Percentiles rank a stretch among this genome's conserved stretches.
phyloP scores from a whole-genome alignment of 2,888 invertebrate genomes.

The Lasioglossum figueresi region DNA sequence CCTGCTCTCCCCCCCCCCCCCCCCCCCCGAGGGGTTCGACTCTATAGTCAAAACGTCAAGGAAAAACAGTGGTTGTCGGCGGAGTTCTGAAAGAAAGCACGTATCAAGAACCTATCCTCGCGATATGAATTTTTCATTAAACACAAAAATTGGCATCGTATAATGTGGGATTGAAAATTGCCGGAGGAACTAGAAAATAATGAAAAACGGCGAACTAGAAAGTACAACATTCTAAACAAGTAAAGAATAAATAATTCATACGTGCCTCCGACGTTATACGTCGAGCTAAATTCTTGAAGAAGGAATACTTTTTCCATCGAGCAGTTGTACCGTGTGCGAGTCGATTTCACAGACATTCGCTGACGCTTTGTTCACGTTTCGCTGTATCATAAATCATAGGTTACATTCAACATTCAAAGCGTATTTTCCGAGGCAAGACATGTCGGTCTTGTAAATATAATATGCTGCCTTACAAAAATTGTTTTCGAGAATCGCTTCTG shows the following conservation, averaged over 20 bases:
- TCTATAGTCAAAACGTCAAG: not conserved
- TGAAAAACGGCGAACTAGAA: not conserved
- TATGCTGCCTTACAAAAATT: not conserved
- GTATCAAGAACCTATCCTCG: not conserved
- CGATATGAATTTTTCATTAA: not conserved
- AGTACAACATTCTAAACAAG: not conserved
- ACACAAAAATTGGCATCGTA: not conserved
- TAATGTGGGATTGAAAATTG: not conserved
- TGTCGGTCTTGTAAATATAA: not conserved
- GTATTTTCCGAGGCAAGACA: slow-evolving; percentile 5
- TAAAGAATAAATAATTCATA: slow-evolving; percentile 5
- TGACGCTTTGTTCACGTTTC: slow-evolving; percentile 21
- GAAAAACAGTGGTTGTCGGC: slow-evolving; percentile 7
- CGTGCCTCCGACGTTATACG: not conserved
- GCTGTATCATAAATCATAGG: slow-evolving; percentile 9
- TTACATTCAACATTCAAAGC: slow-evolving; percentile 20
- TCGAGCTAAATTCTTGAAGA: slow-evolving; percentile 3
- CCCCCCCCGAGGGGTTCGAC: not conserved
- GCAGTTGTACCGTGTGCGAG: not conserved
- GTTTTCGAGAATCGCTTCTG: not conserved
- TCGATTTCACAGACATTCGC: not conserved
- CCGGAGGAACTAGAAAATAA: not conserved
- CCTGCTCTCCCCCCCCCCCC: not conserved
- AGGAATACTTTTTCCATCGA: slow-evolving; percentile 17
- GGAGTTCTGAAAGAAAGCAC: not conserved